Percentiles rank a stretch among this genome's conserved stretches.
Evolutionary conservation across 2,888 invertebrate species (phyloP).

Genomic region (Tetanocera ferruginea): DNA sequence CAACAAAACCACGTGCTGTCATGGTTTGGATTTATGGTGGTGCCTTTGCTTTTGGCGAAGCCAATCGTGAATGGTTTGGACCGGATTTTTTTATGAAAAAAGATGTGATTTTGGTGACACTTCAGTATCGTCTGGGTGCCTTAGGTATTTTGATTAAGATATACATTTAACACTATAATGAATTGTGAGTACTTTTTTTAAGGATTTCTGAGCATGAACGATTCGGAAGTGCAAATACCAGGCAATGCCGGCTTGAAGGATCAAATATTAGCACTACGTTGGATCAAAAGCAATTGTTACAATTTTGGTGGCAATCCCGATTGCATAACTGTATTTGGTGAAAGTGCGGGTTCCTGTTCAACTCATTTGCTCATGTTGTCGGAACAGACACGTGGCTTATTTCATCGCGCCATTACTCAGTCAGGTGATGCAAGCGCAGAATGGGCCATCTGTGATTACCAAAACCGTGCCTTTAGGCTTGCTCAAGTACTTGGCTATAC

Average conservation of each 20-base stretch:
- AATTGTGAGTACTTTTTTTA: not conserved
- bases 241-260: constrained; percentile 71
- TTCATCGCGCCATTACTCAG: constrained; percentile 55
- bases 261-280: constrained; percentile 68
- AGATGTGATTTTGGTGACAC: constrained; percentile 66
- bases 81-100: constrained; percentile 67
- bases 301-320: constrained; percentile 69
- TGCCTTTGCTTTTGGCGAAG: constrained; percentile 65
- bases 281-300: constrained; percentile 68
- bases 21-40: constrained; percentile 71
- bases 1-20: constrained; percentile 55
- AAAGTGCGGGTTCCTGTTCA: constrained; percentile 69
- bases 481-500: constrained; percentile 52
- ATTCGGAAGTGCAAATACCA: constrained; percentile 66
- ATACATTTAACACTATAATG: not conserved
- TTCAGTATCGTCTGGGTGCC: constrained; percentile 69
- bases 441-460: constrained; percentile 48
- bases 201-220: constrained; percentile 69
- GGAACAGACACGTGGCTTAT: constrained; percentile 65
- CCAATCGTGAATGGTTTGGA: constrained; percentile 58
- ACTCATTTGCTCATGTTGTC: constrained; percentile 68
- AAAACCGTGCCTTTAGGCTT: constrained; percentile 47
- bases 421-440: constrained; percentile 50
- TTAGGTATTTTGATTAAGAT: constrained; percentile 51
- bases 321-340: constrained; percentile 70